Evolutionary conservation across 2,888 invertebrate species (phyloP), one percentile per base, ranked within the genome.

Genomic region (Epistrophe eligans): DNA sequence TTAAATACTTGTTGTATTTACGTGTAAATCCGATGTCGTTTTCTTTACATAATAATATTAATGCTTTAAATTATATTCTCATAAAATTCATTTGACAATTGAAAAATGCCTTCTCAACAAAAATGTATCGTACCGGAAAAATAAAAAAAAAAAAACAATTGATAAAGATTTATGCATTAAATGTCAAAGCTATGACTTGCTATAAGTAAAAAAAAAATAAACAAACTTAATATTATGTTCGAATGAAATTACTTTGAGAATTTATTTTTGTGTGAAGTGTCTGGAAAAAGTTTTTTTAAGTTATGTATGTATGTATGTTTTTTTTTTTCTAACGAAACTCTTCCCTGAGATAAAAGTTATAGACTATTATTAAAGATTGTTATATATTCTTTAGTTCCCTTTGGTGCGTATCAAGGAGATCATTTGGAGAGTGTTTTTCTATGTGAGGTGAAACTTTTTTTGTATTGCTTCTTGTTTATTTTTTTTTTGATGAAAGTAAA

Each of bases 201-300:
- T 32, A 32, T 32, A 35, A 7, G 32, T 55, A 50, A 81, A 57
- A 45, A 2, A 45, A n/a, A 11, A 45, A n/a, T 45, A 6, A n/a
- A 45, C 43, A 6, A n/a, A 45, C 43, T 45, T 4, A 81, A 55
- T 77, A 71, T 32, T 6, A 81, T 81, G 57, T 64, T 50, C 43
- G 15, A 15, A 57, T 28, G 43, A 48, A 71, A 76, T 81, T 81
- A 76, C 71, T 71, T 76, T 77, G 48, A 40, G 38, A 70, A 58
- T 57, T 57, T 73, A 58, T 50, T 73, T 79, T 24, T 11, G 15
- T 40, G 28, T 11, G 4, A 11, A 32, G 28, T 48, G 13, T n/a
- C 3, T 11, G 17, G 24, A 19, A 32, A 66, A 57, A 77, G 67
- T 77, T 77, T 57, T n/a, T 60, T 60, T 45, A 13, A 32, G 24